Evolutionary conservation across 2,888 invertebrate species (phyloP).

Genomic region (Petrophora chlorosata): DNA sequence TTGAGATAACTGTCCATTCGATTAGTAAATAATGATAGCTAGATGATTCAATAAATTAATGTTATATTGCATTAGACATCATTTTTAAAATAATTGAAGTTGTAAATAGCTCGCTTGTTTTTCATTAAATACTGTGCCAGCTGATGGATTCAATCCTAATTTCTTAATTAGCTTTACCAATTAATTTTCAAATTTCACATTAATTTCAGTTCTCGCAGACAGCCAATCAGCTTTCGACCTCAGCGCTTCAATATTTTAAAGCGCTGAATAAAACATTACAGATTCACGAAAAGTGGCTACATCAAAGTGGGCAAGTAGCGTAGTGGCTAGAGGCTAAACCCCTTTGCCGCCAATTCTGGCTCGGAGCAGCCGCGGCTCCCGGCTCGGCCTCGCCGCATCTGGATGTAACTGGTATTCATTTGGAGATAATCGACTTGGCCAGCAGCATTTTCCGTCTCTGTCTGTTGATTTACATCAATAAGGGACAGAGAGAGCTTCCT

Average conservation of each 20-base stretch:
- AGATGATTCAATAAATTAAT: too few relatives aligned
- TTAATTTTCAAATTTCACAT: neutral
- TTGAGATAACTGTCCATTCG: too few relatives aligned
- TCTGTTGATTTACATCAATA: neutral
- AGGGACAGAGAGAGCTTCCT: constrained; percentile 6
- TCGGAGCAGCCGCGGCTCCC: constrained; percentile 8
- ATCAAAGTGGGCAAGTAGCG: too few relatives aligned
- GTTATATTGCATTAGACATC: too few relatives aligned
- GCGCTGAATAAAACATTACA: constrained; percentile 16
- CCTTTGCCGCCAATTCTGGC: constrained; percentile 2
- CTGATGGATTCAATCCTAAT: too few relatives aligned
- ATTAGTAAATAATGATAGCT: too few relatives aligned
- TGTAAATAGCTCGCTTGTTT: too few relatives aligned
- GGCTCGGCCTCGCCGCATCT: constrained; percentile 58
- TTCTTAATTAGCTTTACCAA: neutral
- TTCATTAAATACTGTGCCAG: too few relatives aligned
- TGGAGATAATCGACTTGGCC: constrained; percentile 58
- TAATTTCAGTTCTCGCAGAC: neutral
- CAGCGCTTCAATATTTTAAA: constrained; percentile 1
- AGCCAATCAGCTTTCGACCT: neutral
- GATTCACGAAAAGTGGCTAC: constrained; percentile 4
- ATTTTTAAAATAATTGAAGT: too few relatives aligned
- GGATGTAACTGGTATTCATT: constrained; percentile 73
- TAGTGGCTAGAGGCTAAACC: neutral
- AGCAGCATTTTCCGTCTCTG: constrained; percentile 10